A percentile compares a stretch with the other conserved stretches of the same genome.
Evolutionary conservation across 2,888 invertebrate species (phyloP).

Genomic region (Steinernema scapterisci): DNA sequence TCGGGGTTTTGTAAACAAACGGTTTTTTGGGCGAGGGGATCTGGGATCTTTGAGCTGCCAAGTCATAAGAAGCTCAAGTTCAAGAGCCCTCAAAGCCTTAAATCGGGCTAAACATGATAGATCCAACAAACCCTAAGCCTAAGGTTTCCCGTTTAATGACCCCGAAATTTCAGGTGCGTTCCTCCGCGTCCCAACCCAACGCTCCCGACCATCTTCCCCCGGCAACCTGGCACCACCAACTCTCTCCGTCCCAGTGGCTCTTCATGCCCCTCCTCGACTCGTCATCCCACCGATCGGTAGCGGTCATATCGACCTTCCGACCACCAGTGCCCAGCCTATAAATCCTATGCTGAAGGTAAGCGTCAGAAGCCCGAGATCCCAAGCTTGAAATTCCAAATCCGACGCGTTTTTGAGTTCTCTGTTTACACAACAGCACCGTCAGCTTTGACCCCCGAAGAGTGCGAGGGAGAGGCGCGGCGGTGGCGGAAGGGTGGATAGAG

Average conservation of each 20-base stretch:
- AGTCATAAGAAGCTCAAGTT: too few species aligned
- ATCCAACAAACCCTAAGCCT: too few species aligned
- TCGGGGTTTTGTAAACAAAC: too few species aligned
- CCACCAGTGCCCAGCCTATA: background rate
- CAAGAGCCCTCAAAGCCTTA: too few species aligned
- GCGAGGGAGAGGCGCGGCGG: slow-evolving; percentile 1
- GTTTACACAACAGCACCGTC: background rate
- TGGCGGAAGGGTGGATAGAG: background rate
- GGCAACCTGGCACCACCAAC: background rate
- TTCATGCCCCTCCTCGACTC: background rate
- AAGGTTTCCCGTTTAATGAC: too few species aligned
- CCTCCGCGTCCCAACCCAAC: slow-evolving; percentile 12
- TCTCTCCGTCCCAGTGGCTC: background rate
- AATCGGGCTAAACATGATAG: too few species aligned
- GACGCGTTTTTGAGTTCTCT: background rate
- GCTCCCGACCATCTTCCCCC: slow-evolving; percentile 13
- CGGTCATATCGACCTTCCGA: slow-evolving; percentile 8
- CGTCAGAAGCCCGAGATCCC: too few species aligned
- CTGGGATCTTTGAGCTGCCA: too few species aligned
- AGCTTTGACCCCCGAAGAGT: slow-evolving; percentile 19
- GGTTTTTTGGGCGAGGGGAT: too few species aligned
- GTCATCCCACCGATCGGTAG: slow-evolving; percentile 1
- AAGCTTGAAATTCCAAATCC: too few species aligned
- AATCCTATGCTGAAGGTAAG: slow-evolving; percentile 19
- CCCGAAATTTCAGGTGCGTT: background rate